Evolutionary conservation across 2,113 vertebrate genomes (phyloP).

Genomic region (Melanostigma gelatinosum): DNA sequence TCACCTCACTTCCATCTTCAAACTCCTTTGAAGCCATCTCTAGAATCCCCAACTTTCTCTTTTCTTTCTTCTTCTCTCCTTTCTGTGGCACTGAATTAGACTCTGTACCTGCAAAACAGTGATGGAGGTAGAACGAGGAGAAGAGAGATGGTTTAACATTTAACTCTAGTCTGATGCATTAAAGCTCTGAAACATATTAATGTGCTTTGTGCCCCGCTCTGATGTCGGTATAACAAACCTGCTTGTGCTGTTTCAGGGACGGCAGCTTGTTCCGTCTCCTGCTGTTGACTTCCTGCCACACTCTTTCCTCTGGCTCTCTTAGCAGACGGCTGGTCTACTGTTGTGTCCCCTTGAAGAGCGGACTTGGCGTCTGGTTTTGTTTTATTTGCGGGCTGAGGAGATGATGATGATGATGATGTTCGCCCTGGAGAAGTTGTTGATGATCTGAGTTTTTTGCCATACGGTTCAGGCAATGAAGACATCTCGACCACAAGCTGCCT

Average conservation of each 20-base stretch:
- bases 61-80: conserved; percentile 37
- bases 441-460: conserved; percentile 49
- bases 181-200: not conserved
- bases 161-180: not conserved
- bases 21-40: conserved; percentile 81
- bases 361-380: not conserved
- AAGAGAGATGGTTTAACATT: not conserved
- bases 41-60: conserved; percentile 73
- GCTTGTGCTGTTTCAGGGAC: conserved; percentile 14
- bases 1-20: conserved; percentile 75
- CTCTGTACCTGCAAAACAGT: conserved; percentile 38
- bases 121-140: not conserved
- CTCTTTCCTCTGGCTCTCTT: conserved; percentile 62
- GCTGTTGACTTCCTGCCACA: not conserved
- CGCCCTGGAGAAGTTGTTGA: not conserved
- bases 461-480: not conserved
- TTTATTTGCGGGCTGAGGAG: conserved; percentile 23
- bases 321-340: conserved; percentile 3
- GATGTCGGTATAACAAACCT: conserved; percentile 20
- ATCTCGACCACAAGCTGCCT: conserved; percentile 35
- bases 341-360: not conserved
- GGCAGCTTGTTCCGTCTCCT: not conserved
- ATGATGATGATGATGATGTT: not conserved
- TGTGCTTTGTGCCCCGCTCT: not conserved
- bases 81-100: conserved; percentile 6